Base-by-base conservation (phyloP, 2,888 invertebrate genomes). In the Patella ulyssiponensis region DNA sequence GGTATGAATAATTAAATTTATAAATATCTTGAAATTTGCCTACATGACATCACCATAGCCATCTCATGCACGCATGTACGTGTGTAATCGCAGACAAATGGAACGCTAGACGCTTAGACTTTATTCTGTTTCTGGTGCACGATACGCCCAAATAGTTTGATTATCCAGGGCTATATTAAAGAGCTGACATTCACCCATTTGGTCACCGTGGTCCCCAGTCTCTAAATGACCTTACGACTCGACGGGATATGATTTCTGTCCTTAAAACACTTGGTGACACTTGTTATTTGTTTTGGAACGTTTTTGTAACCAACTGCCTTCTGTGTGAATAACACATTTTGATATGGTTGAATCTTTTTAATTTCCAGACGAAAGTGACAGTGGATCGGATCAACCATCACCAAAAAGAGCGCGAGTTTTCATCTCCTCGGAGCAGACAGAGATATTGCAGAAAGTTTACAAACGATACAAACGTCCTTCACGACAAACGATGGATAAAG, bases 401-500 rank as follows among this genome's bases (percentile, higher is more conserved):
- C 44, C 58, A 2, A 51, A 71, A 23, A 33, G 58, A 58, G 73
- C 44, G 15, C 75, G 73, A 51, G 69, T 73, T 53, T 73, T 64
- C 54, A 23, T 69, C 33, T 69, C 80, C 2, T 73, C 53, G 7
- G 71, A 74, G 56, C 76, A 78, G 74, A 76, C 75, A 53, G 70
- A 74, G 23, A 20, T 78, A 17, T 71, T 78, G 53, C 58, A n/a
- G 1, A 69, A 74, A n/a, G 53, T 72, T 51, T 77, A 69, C 74
- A 27, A 71, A 69, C 69, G 76, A 54, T 78, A 78, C 77, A 15
- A 75, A 3, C 77, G 56, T 9, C 82, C 82, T 20, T 78, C 76
- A 2, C 74, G 69, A 23, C 74, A 77, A 27, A 64, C 71, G 71
- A n/a, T 81, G 20, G 80, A 80, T 70, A 76, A 64, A 58, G 75